Evolutionary conservation across 2,797 vertebrate species (phyloP).

Genomic region (Coregonus sp.): DNA sequence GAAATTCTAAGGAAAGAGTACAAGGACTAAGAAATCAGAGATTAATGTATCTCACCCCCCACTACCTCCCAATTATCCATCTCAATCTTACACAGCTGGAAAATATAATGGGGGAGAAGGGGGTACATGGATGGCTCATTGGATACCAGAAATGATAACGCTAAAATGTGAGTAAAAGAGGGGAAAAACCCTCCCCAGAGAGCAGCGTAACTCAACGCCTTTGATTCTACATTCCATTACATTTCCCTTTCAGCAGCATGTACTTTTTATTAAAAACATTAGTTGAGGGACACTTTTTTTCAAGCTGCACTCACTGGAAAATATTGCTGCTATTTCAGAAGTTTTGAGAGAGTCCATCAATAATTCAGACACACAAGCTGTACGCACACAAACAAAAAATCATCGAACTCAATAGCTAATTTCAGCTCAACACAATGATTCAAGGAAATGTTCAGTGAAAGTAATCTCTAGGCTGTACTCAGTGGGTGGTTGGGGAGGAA

Average conservation of each 20-base stretch:
- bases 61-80: background rate
- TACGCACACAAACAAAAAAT: background rate
- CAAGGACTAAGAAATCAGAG: background rate
- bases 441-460: background rate
- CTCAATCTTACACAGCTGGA: background rate
- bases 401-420: background rate
- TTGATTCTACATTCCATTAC: constrained; percentile 22
- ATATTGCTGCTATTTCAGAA: background rate
- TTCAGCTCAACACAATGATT: background rate
- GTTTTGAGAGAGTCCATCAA: background rate
- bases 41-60: background rate
- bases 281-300: background rate
- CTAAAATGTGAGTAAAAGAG: background rate
- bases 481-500: background rate
- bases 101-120: background rate
- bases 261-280: constrained; percentile 3
- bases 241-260: constrained; percentile 21
- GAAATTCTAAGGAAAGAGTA: background rate
- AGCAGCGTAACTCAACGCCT: background rate
- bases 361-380: background rate
- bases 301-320: background rate
- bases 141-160: background rate
- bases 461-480: background rate
- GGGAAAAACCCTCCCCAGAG: background rate
- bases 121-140: background rate